Percentiles rank a stretch among this genome's conserved stretches.
Evolutionary conservation across 2,113 vertebrate species (phyloP).

Genomic region (Crotalus viridis): DNA sequence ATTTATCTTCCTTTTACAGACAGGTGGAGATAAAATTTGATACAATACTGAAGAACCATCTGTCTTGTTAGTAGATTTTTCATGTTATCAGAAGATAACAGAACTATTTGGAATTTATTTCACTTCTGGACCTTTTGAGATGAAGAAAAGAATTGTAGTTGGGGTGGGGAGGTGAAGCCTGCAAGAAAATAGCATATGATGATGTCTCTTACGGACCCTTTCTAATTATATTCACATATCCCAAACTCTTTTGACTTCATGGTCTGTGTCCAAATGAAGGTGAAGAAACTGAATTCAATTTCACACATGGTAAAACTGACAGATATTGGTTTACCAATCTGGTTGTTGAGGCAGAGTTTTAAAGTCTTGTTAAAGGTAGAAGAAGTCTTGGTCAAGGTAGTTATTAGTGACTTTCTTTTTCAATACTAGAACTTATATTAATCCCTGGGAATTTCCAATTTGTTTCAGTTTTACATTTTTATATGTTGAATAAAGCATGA

Average conservation of each 20-base stretch:
- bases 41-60: neutral
- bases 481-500: neutral
- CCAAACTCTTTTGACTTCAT: conserved; percentile 12
- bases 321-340: neutral
- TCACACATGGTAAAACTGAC: conserved; percentile 26
- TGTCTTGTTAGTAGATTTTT: neutral
- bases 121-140: neutral
- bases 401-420: neutral
- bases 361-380: conserved; percentile 8
- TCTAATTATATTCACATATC: conserved; percentile 1
- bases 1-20: neutral
- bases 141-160: neutral
- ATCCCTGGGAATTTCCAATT: neutral
- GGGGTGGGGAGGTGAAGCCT: neutral
- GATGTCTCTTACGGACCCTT: neutral
- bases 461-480: neutral
- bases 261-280: conserved; percentile 21
- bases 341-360: conserved; percentile 6
- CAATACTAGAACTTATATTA: neutral
- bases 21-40: neutral
- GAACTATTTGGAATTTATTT: neutral
- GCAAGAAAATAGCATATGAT: neutral
- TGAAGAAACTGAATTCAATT: conserved; percentile 19
- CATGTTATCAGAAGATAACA: neutral
- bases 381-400: neutral